Percentiles rank a stretch among this genome's conserved stretches.
These are phyloP conservation scores for Pediacus dermestoides DNA, from an alignment of 2,888 invertebrate species.

Conservation along the genomic window DNA sequence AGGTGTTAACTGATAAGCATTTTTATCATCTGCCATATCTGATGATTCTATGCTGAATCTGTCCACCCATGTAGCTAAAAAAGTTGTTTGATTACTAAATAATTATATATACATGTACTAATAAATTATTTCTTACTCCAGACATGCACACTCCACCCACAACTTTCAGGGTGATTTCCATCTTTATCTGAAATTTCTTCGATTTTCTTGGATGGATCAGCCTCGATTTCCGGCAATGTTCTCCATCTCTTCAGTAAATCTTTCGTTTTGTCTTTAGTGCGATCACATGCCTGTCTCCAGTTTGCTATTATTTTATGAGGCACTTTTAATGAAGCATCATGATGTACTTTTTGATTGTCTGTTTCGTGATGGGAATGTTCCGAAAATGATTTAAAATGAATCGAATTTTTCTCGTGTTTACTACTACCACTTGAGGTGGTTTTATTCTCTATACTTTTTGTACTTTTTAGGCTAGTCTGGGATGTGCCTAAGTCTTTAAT, in stretches of 20 bases:
- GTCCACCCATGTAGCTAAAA: conserved; percentile 70
- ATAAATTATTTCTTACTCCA: conserved; percentile 59
- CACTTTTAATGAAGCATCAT: conserved; percentile 56
- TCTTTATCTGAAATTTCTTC: conserved; percentile 44
- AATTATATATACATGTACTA: conserved; percentile 3
- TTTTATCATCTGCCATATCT: conserved; percentile 52
- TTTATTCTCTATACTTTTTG: conserved; percentile 45
- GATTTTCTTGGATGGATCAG: conserved; percentile 48
- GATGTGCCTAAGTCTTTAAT: conserved; percentile 42
- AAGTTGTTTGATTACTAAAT: conserved; percentile 6
- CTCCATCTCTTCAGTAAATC: conserved; percentile 69
- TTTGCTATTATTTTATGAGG: conserved; percentile 70
- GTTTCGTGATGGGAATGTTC: conserved; percentile 27
- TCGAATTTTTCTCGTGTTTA: conserved; percentile 46
- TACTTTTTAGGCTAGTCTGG: conserved; percentile 44
- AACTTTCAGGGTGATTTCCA: conserved; percentile 50
- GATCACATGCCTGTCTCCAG: conserved; percentile 73
- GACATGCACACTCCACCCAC: conserved; percentile 74
- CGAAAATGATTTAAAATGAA: conserved; percentile 44
- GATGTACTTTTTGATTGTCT: conserved; percentile 39
- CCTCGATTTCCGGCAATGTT: conserved; percentile 60
- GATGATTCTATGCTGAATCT: conserved; percentile 65
- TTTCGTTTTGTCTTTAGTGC: conserved; percentile 70
- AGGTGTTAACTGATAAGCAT: conserved; percentile 57
- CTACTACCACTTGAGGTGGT: conserved; percentile 42